Conservation (phyloP, 1,140 invertebrate species). For the Drosophila micromelanica region DNA sequence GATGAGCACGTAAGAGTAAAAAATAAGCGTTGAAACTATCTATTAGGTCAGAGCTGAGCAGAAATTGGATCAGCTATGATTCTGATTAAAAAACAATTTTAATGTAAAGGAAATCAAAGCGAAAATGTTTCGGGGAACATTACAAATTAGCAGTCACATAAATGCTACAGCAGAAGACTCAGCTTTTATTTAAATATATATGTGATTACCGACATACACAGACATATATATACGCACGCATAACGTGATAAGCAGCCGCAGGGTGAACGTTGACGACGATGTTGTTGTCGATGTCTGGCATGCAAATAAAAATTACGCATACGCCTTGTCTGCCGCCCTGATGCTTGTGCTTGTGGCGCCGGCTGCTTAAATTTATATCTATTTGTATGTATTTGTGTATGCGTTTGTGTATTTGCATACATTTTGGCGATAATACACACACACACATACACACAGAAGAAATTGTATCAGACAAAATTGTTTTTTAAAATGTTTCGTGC, state of each 20-base stretch:
- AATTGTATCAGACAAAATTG: conserved; percentile 77
- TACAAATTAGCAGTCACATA: conserved; percentile 1
- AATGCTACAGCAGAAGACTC: conserved; percentile 21
- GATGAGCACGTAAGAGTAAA: too few species aligned
- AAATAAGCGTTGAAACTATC: too few species aligned
- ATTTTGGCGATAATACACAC: conserved; percentile 70
- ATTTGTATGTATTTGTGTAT: conserved; percentile 14
- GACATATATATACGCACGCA: conserved; percentile 1
- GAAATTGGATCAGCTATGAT: too few species aligned
- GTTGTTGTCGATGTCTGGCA: conserved; percentile 42
- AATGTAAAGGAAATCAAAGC: neutral
- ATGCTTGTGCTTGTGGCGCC: conserved; percentile 18
- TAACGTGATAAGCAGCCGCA: conserved; percentile 74
- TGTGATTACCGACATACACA: neutral
- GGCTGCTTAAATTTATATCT: conserved; percentile 9
- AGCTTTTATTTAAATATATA: neutral
- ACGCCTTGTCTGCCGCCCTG: conserved; percentile 46
- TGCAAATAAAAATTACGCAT: conserved; percentile 76
- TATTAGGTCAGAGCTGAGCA: too few species aligned
- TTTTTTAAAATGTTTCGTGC: conserved; percentile 81
- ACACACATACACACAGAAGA: conserved; percentile 33
- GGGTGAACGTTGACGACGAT: conserved; percentile 47
- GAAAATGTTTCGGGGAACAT: conserved; percentile 24
- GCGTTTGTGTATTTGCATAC: conserved; percentile 59
- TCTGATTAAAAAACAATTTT: neutral